Conservation (phyloP, 35 echinoderm and acorn worm genomes). For the Heliocidaris erythrogramma region DNA sequence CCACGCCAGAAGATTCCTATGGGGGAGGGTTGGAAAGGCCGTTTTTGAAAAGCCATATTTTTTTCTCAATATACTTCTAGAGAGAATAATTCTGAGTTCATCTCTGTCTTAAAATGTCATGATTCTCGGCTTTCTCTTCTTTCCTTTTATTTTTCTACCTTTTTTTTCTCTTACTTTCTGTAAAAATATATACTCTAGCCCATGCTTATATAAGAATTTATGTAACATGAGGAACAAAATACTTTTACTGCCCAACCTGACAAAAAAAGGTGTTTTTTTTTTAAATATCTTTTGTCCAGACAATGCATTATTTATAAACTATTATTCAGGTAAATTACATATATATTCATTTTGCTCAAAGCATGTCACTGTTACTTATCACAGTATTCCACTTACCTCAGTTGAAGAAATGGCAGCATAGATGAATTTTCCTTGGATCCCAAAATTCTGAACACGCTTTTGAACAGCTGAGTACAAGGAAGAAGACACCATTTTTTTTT, state of each 20-base stretch:
- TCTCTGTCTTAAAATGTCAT: not conserved
- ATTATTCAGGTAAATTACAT: no score
- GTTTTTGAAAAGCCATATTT: not conserved
- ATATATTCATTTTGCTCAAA: no score
- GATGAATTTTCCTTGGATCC: slow-evolving; percentile 71
- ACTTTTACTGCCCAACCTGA: no score
- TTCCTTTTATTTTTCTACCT: no score
- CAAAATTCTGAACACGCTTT: slow-evolving; percentile 66
- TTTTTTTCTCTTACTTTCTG: no score
- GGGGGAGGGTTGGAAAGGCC: not conserved
- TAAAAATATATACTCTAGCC: no score
- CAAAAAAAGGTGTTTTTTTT: no score
- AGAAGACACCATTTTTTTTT: not conserved
- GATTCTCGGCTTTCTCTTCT: not conserved
- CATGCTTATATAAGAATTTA: no score
- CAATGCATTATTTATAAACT: no score
- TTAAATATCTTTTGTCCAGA: no score
- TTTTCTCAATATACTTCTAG: not conserved
- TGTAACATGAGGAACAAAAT: no score
- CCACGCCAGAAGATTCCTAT: not conserved
- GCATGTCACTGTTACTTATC: not conserved
- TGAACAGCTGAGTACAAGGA: slow-evolving; percentile 48
- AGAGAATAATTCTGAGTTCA: not conserved
- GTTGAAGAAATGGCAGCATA: slow-evolving; percentile 60
- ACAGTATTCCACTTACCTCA: slow-evolving; percentile 29